Evolutionary conservation across 2,888 invertebrate species (phyloP).

Genomic region (Diaperis boleti): DNA sequence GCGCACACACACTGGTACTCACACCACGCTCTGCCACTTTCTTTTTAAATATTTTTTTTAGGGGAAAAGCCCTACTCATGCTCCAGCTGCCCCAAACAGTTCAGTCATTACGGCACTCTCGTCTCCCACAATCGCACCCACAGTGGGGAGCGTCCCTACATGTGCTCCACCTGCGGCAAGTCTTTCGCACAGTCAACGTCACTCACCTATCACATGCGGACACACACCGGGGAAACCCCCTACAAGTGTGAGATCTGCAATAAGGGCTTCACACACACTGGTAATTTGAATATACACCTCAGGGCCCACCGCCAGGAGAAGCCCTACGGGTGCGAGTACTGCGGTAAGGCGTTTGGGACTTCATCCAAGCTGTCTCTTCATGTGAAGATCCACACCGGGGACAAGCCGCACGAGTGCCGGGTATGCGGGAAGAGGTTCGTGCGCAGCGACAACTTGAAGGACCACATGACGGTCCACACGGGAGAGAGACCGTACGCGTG

Average conservation of each 20-base stretch:
- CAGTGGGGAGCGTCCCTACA: neutral
- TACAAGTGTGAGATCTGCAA: neutral
- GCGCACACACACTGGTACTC: neutral
- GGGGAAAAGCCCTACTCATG: neutral
- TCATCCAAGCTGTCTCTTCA: no score
- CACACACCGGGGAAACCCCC: no score
- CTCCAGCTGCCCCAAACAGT: neutral
- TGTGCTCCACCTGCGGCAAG: neutral
- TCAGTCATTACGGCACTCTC: neutral
- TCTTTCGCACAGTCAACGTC: neutral
- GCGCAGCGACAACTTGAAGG: neutral
- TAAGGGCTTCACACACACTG: neutral
- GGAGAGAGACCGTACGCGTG: neutral
- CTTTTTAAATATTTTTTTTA: neutral
- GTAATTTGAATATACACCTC: neutral
- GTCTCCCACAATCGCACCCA: neutral
- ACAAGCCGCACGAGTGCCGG: neutral
- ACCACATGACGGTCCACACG: neutral
- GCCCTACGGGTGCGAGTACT: neutral
- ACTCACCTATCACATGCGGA: neutral
- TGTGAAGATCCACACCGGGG: no score
- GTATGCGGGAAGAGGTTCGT: neutral
- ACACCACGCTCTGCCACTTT: neutral
- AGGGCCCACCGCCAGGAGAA: neutral
- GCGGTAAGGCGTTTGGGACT: neutral